Evolutionary conservation across 2,888 invertebrate genomes (phyloP), one percentile per base, ranked within the genome.

Genomic region (Pimpla rufipes): DNA sequence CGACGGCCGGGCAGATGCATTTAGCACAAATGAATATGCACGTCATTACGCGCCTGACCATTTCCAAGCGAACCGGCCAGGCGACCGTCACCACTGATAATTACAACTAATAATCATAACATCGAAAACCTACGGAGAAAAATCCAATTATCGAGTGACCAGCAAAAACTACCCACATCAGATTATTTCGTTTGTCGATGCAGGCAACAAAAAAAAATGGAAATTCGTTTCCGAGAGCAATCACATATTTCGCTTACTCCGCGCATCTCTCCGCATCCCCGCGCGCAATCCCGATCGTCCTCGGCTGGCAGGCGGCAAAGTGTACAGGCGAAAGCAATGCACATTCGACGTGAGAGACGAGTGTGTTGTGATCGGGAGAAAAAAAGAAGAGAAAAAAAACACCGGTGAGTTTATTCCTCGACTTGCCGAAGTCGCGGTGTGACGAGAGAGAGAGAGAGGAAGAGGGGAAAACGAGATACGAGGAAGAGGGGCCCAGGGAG

Each of bases 181-280:
- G n/a, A 4, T n/a, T 47, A 6, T 3, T 16, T 5, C 16, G 5
- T 47, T 47, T 16, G 0, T 77, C 37, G 59, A 59, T 40, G 77
- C 50, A n/a, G n/a, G 37, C 52, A 23, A 50, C 52, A 52, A 35
- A 8, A 16, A 18, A n/a, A 5, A 37, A 45, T 13, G 59, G 8
- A 16, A 10, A 59, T 13, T 11, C 29, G 45, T 29, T 47, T 73
- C 45, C 18, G 45, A 35, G 42, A 59, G 45, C 23, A 23, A n/a
- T n/a, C 18, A 29, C 55, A 55, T 42, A n/a, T 42, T 40, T 59
- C 16, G 57, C 23, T 73, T 73, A 47, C 45, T 73, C 42, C 16
- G 29, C 59, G 11, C 45, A 16, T 59, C 11, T 35, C 35, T 59
- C 18, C 23, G 45, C 5, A 29, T 35, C 35, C 45, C 18, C 23